Conservation (phyloP, 2,797 vertebrate genomes). For the Nannoperca obscura region DNA sequence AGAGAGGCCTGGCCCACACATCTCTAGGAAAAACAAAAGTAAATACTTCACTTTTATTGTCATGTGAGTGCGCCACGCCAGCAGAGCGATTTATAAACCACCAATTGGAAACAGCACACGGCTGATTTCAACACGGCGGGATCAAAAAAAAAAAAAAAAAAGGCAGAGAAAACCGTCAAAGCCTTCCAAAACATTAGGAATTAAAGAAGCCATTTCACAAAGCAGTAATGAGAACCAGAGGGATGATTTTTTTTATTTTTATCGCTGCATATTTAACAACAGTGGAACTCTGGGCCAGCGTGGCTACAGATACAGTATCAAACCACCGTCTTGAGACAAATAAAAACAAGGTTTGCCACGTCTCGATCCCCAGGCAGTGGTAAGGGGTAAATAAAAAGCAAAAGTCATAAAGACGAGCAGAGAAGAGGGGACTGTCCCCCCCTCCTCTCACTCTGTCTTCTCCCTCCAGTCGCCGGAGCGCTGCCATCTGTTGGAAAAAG, state of each 20-base stretch:
- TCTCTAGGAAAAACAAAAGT: conserved; percentile 79
- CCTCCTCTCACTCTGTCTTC: conserved; percentile 40
- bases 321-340: conserved; percentile 66
- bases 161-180: conserved; percentile 32
- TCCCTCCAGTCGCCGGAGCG: conserved; percentile 63
- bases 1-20: conserved; percentile 57
- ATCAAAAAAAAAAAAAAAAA: conserved; percentile 40
- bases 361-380: conserved; percentile 62
- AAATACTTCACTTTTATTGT: conserved; percentile 83
- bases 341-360: conserved; percentile 73
- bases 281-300: conserved; percentile 44
- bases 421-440: conserved; percentile 42
- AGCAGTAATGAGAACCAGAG: conserved; percentile 81
- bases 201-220: conserved; percentile 77
- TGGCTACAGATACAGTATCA: conserved; percentile 60
- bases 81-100: conserved; percentile 66
- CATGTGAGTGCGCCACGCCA: conserved; percentile 64
- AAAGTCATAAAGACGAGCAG: conserved; percentile 69
- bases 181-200: conserved; percentile 76
- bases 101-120: conserved; percentile 74
- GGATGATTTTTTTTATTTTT: conserved; percentile 53
- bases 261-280: conserved; percentile 65
- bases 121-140: conserved; percentile 63
- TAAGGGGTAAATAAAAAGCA: conserved; percentile 74
- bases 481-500: conserved; percentile 80